Base-by-base conservation (phyloP, 1,140 invertebrate genomes). In the Drosophila repletoides region DNA sequence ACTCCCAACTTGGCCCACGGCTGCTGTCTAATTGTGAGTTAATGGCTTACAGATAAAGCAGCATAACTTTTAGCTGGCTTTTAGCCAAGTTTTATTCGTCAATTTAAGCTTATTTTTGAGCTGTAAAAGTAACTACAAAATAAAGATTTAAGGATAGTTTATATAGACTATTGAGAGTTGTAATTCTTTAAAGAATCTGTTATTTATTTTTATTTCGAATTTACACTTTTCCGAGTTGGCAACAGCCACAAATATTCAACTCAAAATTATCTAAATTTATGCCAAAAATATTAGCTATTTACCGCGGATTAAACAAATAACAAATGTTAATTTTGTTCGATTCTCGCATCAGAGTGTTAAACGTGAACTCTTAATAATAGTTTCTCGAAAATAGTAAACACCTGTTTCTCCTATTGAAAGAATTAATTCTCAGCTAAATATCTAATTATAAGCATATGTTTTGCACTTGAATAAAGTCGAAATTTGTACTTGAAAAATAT, bases 341-440 rank as follows among this genome's bases (percentile, higher is more conserved):
- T 72, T 41, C 28, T 79, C 56, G 31, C 76, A 80, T 19, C 10
- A 7, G n/a, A 5, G 38, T 80, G 76, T 49, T 68, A 80, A 75
- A 61, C 49, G 41, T 65, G 53, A 41, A 26, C 29, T 15, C n/a
- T 24, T 33, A 33, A 53, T 52, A 38, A 63, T 49, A 43, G n/a
- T 52, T 52, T 14, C 1, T 36, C n/a, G 6, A 43, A 43, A 40
- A 29, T 29, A 15, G 28, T 4, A 17, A 60, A n/a, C 31, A 28
- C 21, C 46, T 53, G 38, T 10, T 46, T 10, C 12, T 2, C 15
- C 10, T 53, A 31, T 64, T 38, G 29, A 46, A n/a, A 15, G 17
- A 21, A 22, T 22, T 24, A 28, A 48, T 56, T 40, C 24, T 26
- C 43, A 66, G 5, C 26, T 56, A 1, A n/a, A n/a, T n/a, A n/a